Conservation (phyloP, 2,113 vertebrate genomes). For the Anolis sagrei region DNA sequence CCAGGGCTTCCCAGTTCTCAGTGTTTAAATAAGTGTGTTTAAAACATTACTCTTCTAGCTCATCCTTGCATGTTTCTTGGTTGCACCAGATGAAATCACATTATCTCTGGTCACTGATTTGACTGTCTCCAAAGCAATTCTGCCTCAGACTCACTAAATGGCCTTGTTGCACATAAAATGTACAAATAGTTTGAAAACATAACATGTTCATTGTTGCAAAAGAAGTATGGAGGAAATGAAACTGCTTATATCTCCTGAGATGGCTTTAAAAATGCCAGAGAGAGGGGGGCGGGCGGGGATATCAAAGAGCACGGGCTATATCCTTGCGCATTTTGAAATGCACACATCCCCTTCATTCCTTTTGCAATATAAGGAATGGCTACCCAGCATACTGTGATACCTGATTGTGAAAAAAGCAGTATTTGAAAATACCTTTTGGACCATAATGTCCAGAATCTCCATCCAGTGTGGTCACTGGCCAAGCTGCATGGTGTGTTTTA, state of each 20-base stretch:
- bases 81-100: constrained; percentile 34
- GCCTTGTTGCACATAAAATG: constrained; percentile 6
- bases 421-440: too few relatives aligned
- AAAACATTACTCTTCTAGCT: background rate
- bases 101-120: constrained; percentile 12
- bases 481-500: too few relatives aligned
- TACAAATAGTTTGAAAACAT: background rate
- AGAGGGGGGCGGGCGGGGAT: too few relatives aligned
- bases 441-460: too few relatives aligned
- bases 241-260: background rate
- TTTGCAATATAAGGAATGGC: background rate
- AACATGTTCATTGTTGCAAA: background rate
- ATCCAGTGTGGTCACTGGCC: too few relatives aligned
- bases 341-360: background rate
- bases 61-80: background rate
- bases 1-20: background rate
- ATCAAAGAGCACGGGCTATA: background rate
- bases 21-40: constrained; percentile 9
- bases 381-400: too few relatives aligned
- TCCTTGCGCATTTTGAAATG: background rate
- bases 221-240: background rate
- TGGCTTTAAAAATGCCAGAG: background rate
- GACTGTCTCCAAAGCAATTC: constrained; percentile 18
- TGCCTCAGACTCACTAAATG: background rate
- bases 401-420: background rate